These are phyloP conservation scores for Perccottus glenii DNA, from an alignment of 2,113 vertebrate species.

Conservation along the genomic window DNA sequence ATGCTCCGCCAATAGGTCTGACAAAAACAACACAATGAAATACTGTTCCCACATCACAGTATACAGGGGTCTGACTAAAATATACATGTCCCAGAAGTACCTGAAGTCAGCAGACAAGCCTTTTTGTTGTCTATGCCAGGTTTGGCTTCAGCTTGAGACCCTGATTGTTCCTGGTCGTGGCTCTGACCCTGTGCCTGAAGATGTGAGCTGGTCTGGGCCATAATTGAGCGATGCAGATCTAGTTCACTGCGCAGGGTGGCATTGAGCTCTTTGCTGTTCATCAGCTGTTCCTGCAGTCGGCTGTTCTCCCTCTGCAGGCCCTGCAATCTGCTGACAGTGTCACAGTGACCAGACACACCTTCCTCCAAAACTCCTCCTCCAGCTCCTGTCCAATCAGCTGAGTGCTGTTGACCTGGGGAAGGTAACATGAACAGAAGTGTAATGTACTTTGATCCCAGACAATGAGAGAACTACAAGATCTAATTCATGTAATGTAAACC, in stretches of 20 bases:
- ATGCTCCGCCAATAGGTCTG: conserved; percentile 90
- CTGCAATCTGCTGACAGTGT: conserved; percentile 38
- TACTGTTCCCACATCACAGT: neutral
- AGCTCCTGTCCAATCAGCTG: conserved; percentile 34
- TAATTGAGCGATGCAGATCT: conserved; percentile 77
- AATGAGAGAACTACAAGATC: neutral
- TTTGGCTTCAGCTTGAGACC: conserved; percentile 8
- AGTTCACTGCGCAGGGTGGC: conserved; percentile 75
- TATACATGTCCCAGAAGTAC: conserved; percentile 37
- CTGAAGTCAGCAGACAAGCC: conserved; percentile 57
- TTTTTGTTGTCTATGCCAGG: conserved; percentile 6
- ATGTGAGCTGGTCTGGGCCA: conserved; percentile 58
- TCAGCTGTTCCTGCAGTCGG: conserved; percentile 76
- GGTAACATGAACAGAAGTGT: neutral
- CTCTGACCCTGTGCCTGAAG: conserved; percentile 15
- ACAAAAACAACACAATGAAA: neutral
- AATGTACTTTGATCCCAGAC: neutral
- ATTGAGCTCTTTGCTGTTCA: conserved; percentile 77
- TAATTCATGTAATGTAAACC: neutral
- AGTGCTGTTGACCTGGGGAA: conserved; percentile 49
- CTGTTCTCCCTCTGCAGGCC: conserved; percentile 75
- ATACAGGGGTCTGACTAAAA: neutral
- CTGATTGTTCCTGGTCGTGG: neutral
- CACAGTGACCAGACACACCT: conserved; percentile 14
- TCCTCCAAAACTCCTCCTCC: conserved; percentile 44